phyloP scores from a whole-genome alignment of 2,113 vertebrate genomes.

The Platycercus adscitus region DNA sequence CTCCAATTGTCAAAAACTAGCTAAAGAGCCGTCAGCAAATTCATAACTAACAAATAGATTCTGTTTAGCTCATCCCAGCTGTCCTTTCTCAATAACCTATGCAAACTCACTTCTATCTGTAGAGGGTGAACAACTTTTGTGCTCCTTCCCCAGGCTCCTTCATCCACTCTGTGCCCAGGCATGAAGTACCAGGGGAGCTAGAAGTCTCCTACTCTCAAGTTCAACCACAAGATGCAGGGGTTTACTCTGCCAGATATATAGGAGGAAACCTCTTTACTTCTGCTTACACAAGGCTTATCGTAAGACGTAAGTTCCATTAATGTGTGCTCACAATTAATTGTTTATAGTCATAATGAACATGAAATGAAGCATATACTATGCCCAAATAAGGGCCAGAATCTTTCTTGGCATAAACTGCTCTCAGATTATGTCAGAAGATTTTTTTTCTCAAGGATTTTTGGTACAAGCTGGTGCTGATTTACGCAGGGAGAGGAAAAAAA shows the following conservation, averaged over 20 bases:
- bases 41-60: neutral
- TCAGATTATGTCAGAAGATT: neutral
- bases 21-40: neutral
- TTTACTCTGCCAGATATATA: constrained; percentile 86
- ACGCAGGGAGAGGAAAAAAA: neutral
- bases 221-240: constrained; percentile 76
- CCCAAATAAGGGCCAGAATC: neutral
- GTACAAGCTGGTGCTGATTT: neutral
- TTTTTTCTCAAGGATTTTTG: neutral
- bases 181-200: constrained; percentile 77
- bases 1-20: neutral
- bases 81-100: neutral
- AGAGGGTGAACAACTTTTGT: neutral
- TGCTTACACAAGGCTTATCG: constrained; percentile 86
- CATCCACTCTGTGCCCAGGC: constrained; percentile 80
- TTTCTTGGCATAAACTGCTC: neutral
- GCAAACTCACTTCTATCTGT: neutral
- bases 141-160: constrained; percentile 75
- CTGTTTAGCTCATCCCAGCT: neutral
- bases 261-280: constrained; percentile 80
- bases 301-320: constrained; percentile 81
- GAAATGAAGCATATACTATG: neutral
- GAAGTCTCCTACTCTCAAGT: constrained; percentile 71
- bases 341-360: neutral
- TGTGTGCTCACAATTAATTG: neutral